Evolutionary conservation across 2,888 invertebrate species (phyloP), one percentile per base, ranked within the genome.

Genomic region (Crepidodera aurea): DNA sequence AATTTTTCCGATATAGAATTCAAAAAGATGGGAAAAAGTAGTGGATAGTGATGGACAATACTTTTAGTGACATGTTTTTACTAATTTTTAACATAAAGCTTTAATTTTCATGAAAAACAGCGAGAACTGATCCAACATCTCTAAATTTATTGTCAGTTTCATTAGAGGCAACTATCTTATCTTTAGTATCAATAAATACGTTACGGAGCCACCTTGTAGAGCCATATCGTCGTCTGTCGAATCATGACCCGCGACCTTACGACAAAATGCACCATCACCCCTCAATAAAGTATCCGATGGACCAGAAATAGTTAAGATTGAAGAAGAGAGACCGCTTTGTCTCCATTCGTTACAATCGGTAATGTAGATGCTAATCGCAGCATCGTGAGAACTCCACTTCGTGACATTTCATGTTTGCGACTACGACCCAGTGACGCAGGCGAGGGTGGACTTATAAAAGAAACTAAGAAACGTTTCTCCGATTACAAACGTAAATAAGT

Each of bases 281-380:
- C 65, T 39, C 63, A 62, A 68, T 69, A 68, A 70, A 62, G 62
- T 51, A 62, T 51, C 63, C 68, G 64, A 44, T 68, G 67, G 69
- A 70, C 70, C 70, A 69, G 68, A 71, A 70, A 71, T 61, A 64
- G 66, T 57, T 63, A 60, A 68, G 65, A 64, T 60, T 60, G 61
- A 53, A 56, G 56, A 63, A 46, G 40, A 60, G 50, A 62, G 53
- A 53, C 40, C 64, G 66, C 71, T 69, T 69, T 71, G 69, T 71
- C 67, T 67, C 59, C 59, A 62, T 67, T 72, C 71, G 71, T 73
- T 73, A 75, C 73, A 73, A 77, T 77, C 77, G 67, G 74, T 76
- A 76, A 75, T 77, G 77, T 76, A 77, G 78, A 78, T 78, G 75
- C 72, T 78, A 78, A 78, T 78, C 78, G 73, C 59, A 57, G 64